These are phyloP conservation scores for Prenolepis imparis DNA, from an alignment of 2,888 invertebrate genomes.

Conservation along the genomic window DNA sequence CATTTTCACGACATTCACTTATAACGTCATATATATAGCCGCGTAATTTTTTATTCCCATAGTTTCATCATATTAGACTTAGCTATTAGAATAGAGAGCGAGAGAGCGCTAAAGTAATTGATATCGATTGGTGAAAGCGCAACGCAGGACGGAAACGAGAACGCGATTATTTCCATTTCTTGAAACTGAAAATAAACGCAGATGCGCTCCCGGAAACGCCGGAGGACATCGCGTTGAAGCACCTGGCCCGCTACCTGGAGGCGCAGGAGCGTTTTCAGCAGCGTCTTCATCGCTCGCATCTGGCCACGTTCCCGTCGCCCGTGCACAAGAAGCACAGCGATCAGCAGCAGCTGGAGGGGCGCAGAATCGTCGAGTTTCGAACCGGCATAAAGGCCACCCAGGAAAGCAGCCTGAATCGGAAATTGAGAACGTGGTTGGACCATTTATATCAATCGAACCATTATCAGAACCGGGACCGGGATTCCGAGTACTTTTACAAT, in stretches of 20 bases:
- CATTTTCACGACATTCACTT: not conserved
- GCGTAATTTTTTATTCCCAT: not conserved
- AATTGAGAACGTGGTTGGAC: constrained; percentile 57
- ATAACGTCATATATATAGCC: not conserved
- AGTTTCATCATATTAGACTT: not conserved
- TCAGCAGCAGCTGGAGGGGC: constrained; percentile 66
- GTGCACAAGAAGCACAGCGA: constrained; percentile 63
- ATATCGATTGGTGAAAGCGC: not conserved
- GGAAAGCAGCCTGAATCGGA: constrained; percentile 67
- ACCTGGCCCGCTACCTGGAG: constrained; percentile 78
- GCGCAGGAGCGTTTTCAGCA: constrained; percentile 64
- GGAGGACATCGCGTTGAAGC: constrained; percentile 75
- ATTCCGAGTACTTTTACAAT: constrained; percentile 44
- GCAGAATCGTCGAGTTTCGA: constrained; percentile 69
- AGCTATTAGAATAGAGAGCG: not conserved
- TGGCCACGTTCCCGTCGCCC: constrained; percentile 55
- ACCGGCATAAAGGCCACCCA: constrained; percentile 70
- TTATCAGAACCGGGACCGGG: constrained; percentile 47
- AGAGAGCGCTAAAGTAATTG: not conserved
- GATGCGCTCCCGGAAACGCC: constrained; percentile 78
- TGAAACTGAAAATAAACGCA: constrained; percentile 52
- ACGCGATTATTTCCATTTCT: not conserved
- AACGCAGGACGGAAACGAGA: not conserved
- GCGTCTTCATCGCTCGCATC: constrained; percentile 42
- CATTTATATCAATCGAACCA: constrained; percentile 59